Percentiles rank a stretch among this genome's conserved stretches.
Evolutionary conservation across 2,113 vertebrate species (phyloP).

Genomic region (Agapornis roseicollis): DNA sequence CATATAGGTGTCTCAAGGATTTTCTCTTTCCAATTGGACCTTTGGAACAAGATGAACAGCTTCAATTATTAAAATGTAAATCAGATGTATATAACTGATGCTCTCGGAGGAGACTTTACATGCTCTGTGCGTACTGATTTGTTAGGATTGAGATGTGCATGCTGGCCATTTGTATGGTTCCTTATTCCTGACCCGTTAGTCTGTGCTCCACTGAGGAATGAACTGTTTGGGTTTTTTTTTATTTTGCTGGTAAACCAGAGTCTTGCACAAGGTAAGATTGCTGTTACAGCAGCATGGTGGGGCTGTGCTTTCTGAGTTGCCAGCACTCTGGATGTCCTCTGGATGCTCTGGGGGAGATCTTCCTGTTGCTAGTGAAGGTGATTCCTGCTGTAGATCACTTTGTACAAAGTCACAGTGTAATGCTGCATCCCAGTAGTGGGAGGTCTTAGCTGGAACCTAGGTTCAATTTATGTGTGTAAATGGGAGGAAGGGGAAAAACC

Average conservation of each 20-base stretch:
- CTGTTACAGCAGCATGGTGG: neutral
- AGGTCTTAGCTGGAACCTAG: neutral
- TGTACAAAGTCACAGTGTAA: neutral
- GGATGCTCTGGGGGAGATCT: neutral
- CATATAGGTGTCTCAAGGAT: neutral
- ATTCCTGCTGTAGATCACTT: neutral
- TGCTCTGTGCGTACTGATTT: neutral
- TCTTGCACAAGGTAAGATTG: neutral
- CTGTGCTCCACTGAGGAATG: neutral
- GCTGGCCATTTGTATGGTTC: neutral
- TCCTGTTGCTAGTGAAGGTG: neutral
- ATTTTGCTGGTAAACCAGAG: neutral
- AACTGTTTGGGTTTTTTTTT: neutral
- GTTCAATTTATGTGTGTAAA: neutral
- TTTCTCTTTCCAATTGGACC: neutral
- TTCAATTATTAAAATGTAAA: conserved; percentile 41
- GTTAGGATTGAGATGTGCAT: neutral
- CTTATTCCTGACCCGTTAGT: neutral
- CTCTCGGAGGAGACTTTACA: conserved; percentile 36
- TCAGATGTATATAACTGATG: neutral
- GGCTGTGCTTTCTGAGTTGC: neutral
- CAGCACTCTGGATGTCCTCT: neutral
- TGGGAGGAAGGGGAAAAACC: neutral
- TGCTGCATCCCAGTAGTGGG: neutral
- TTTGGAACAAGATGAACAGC: conserved; percentile 18